Evolutionary conservation across 2,888 invertebrate species (phyloP), one percentile per base, ranked within the genome.

Genomic region (Drosophila monieri): DNA sequence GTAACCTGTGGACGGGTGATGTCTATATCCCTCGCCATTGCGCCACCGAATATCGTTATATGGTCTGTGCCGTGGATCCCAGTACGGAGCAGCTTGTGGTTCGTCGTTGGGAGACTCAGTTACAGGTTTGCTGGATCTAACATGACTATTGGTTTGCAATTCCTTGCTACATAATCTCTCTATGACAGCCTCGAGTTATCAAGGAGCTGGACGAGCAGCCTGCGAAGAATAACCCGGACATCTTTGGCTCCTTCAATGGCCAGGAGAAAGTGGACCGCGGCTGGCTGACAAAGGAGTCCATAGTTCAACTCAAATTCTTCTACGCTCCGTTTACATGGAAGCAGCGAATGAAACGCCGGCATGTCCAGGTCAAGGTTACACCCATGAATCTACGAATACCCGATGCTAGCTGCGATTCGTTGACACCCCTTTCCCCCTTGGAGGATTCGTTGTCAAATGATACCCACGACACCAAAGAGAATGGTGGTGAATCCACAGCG

Each of bases 201-300:
- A 92, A 92, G 48, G 92, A 91, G 65, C 88, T 91, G 48, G 90
- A 83, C 77, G 90, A 77, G 46, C 75, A 71, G 37, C 56, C 74
- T 0, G 3, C 49, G 0, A 35, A 58, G 5, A 47, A 58, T 2
- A 78, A 74, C 12, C 90, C 92, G 61, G 95, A 95, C 73, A 92
- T 92, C 51, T 96, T 96, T 92, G 97, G 97, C 48, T 67, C 47
- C 14, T 52, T 74, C 1, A 92, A 93, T 79, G 93, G 94, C 85
- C 93, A 93, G 87, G 91, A 92, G 72, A 93, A 93, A 76, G 92
- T 96, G 12, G 95, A 95, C 86, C 93, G 94, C 76, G 97, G 97
- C 12, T 98, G 97, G 97, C 92, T 97, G 27, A 97, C 95, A 39
- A 93, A 94, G 71, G 96, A 97, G 90, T 95, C 95, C n/a, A 93